These are phyloP conservation scores for Paragorgia papillata DNA, from an alignment of 92 coral and sea anemone species.

Conservation along the genomic window DNA sequence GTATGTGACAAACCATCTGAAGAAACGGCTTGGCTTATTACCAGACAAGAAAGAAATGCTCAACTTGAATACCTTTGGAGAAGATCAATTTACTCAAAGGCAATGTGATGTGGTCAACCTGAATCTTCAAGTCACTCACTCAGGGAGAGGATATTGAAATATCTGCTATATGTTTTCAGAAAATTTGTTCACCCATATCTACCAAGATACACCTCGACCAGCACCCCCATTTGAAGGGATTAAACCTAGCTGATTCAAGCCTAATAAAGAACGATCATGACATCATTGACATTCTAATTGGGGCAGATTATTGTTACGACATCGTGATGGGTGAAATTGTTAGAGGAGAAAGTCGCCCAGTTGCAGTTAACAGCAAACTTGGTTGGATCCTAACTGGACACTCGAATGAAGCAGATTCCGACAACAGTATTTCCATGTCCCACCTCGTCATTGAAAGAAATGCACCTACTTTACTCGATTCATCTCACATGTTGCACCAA, in stretches of 20 bases:
- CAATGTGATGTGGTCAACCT: slow-evolving; percentile 44
- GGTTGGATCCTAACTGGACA: slow-evolving; percentile 32
- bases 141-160: slow-evolving; percentile 32
- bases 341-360: slow-evolving; percentile 35
- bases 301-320: slow-evolving; percentile 55
- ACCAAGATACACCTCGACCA: slow-evolving; percentile 38
- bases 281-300: slow-evolving; percentile 52
- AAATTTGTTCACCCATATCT: slow-evolving; percentile 46
- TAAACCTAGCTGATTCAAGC: slow-evolving; percentile 43
- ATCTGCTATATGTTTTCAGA: slow-evolving; percentile 44
- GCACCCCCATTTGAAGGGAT: slow-evolving; percentile 46
- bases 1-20: slow-evolving; percentile 57
- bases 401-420: slow-evolving; percentile 3
- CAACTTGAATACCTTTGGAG: slow-evolving; percentile 56
- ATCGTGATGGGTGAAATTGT: slow-evolving; percentile 48
- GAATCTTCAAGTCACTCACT: slow-evolving; percentile 13
- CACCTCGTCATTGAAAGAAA: slow-evolving; percentile 22
- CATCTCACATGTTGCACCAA: slow-evolving; percentile 9
- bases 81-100: neutral
- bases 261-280: slow-evolving; percentile 13
- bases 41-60: slow-evolving; percentile 46
- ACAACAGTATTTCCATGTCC: neutral
- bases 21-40: slow-evolving; percentile 42
- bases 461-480: slow-evolving; percentile 1
- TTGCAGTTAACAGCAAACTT: slow-evolving; percentile 33